A percentile compares a stretch with the other conserved stretches of the same genome.
These are phyloP conservation scores for Euura lappo DNA, from an alignment of 1,140 invertebrate species.

Conservation along the genomic window DNA sequence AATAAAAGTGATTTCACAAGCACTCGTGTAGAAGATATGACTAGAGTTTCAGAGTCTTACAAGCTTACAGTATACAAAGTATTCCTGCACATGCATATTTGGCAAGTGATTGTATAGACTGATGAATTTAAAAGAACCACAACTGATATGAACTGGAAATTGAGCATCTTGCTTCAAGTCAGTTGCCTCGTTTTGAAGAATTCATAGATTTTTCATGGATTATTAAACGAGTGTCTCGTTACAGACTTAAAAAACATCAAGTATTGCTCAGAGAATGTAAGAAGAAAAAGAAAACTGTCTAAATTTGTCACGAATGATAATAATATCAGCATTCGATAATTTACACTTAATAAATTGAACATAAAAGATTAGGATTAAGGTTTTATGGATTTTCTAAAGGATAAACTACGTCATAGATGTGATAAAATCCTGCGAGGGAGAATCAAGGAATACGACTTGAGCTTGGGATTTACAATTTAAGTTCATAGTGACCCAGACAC, in stretches of 20 bases:
- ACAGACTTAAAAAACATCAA: neutral
- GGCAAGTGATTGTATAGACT: neutral
- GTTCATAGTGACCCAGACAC: no score
- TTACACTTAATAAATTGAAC: neutral
- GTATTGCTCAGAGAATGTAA: neutral
- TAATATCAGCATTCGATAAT: neutral
- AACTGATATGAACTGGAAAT: neutral
- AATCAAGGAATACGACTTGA: neutral
- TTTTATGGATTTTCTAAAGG: neutral
- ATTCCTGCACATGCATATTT: neutral
- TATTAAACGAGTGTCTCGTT: no score
- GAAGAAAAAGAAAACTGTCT: no score
- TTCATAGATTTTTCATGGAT: no score
- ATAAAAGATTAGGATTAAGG: neutral
- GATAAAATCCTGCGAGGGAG: neutral
- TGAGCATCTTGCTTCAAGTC: no score
- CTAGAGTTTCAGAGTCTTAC: neutral
- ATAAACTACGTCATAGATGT: neutral
- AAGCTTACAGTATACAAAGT: neutral
- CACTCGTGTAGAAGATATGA: neutral
- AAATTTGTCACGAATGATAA: neutral
- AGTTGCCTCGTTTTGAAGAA: no score
- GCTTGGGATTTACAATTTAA: neutral
- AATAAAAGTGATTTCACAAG: no score
- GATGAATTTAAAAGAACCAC: neutral